Evolutionary conservation across 2,113 vertebrate species (phyloP).

Genomic region (Periophthalmus modestus): DNA sequence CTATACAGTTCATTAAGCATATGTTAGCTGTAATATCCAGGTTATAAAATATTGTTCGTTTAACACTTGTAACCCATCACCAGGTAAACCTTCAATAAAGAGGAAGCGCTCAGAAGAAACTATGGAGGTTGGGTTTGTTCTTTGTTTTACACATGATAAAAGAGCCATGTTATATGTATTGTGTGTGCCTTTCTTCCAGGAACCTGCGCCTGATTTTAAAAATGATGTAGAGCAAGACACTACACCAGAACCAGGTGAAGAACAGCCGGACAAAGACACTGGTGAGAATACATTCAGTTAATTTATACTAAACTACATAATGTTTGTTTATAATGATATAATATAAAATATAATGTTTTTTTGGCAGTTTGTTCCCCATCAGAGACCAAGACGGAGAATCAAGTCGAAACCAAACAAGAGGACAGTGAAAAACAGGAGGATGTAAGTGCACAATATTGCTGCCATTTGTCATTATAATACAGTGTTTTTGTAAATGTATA

Average conservation of each 20-base stretch:
- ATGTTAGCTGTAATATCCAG: neutral
- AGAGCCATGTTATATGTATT: neutral
- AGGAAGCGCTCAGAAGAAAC: slow-evolving; percentile 62
- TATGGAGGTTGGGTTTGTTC: slow-evolving; percentile 52
- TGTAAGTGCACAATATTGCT: slow-evolving; percentile 32
- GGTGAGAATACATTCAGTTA: slow-evolving; percentile 32
- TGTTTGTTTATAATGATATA: neutral
- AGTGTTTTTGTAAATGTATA: neutral
- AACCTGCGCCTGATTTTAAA: slow-evolving; percentile 4
- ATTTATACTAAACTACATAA: neutral
- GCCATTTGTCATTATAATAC: neutral
- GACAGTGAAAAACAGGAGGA: slow-evolving; percentile 42
- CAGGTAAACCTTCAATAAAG: slow-evolving; percentile 61
- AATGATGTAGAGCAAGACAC: slow-evolving; percentile 19
- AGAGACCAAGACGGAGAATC: slow-evolving; percentile 46
- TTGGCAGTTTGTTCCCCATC: slow-evolving; percentile 10
- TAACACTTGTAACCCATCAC: neutral
- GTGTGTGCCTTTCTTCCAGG: slow-evolving; percentile 20
- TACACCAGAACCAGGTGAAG: slow-evolving; percentile 24
- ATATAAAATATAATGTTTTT: neutral
- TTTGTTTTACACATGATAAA: neutral
- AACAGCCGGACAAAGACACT: slow-evolving; percentile 18
- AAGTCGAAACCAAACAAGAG: slow-evolving; percentile 52
- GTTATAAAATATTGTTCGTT: neutral
- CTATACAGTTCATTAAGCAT: neutral